phyloP scores from a whole-genome alignment of 1,140 invertebrate species.

The Temnothorax longispinosus region DNA sequence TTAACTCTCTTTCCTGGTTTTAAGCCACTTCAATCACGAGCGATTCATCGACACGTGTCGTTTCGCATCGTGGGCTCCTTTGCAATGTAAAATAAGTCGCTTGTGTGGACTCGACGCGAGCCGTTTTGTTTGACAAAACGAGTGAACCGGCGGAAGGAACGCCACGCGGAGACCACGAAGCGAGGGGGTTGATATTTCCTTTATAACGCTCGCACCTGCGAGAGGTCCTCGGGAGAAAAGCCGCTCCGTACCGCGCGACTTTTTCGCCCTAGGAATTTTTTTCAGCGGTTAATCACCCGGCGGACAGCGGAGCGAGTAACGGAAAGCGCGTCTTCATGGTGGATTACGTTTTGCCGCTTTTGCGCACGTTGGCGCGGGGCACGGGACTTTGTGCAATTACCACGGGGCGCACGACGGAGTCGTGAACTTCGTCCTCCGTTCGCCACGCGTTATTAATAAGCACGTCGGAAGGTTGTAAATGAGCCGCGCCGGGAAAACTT shows the following conservation, averaged over 20 bases:
- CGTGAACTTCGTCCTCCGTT: slow-evolving; percentile 35
- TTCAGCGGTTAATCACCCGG: slow-evolving; percentile 22
- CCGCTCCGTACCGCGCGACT: not conserved
- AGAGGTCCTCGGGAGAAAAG: not conserved
- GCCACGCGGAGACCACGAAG: not conserved
- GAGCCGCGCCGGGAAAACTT: slow-evolving; percentile 20
- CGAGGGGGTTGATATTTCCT: not conserved
- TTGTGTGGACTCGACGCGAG: not conserved
- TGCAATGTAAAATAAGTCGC: slow-evolving; percentile 1
- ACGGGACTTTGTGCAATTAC: slow-evolving; percentile 49
- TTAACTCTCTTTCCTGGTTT: too few relatives aligned
- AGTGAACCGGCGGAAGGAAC: not conserved
- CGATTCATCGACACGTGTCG: not conserved
- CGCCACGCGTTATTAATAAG: slow-evolving; percentile 54
- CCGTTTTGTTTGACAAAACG: not conserved
- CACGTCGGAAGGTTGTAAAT: not conserved
- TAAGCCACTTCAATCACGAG: too few relatives aligned
- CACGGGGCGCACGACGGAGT: not conserved
- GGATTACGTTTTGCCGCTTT: slow-evolving; percentile 50
- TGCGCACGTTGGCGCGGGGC: not conserved
- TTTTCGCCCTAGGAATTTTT: slow-evolving; percentile 28
- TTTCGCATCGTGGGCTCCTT: not conserved
- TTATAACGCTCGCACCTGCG: not conserved
- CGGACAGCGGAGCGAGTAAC: slow-evolving; percentile 47
- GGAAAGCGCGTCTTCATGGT: slow-evolving; percentile 45